Evolutionary conservation across 2,888 invertebrate genomes (phyloP), one percentile per base, ranked within the genome.

Genomic region (Drosophila limbata): DNA sequence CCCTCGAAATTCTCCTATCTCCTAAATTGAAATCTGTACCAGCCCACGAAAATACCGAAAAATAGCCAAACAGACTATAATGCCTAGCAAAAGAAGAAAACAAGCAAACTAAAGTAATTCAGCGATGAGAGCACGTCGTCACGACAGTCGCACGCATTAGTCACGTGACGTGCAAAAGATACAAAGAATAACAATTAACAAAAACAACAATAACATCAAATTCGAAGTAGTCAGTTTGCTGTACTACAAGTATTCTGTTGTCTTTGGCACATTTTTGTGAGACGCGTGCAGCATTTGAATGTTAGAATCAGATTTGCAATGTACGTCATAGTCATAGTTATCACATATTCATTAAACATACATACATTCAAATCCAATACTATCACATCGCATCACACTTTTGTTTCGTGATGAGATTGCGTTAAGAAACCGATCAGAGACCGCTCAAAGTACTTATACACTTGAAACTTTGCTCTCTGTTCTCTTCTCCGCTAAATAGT

Each of bases 281-380:
- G 51, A 53, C 64, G 59, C 48, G 55, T 57, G 51, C 47, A 45
- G 33, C 69, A 17, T 47, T 71, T 60, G 55, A 60, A 69, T 64
- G 42, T 56, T 57, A 31, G 31, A 51, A 64, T 69, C 48, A 21
- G 45, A 65, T 53, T 70, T 61, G 60, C 70, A 52, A 69, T 48
- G 19, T 74, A 70, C 75, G 65, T 74, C 75, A 75, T 53, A 45
- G 52, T 64, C 48, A 17, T 56, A 74, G 73, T 50, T 74, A 70
- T 61, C 57, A 48, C 57, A 47, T 60, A 51, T 8, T 17, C 6
- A 48, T 15, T 44, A 4, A 44, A 40, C 17, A 10, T 10, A 31
- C 21, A 5, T 37, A 55, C 53, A 42, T 31, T 15, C 37, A 3
- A 33, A 21, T 21, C 3, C 35, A 25, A 21, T 33, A 28, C 47